A percentile compares a stretch with the other conserved stretches of the same genome.
Evolutionary conservation across 2,113 vertebrate genomes (phyloP).

Genomic region (Montifringilla adamsi): DNA sequence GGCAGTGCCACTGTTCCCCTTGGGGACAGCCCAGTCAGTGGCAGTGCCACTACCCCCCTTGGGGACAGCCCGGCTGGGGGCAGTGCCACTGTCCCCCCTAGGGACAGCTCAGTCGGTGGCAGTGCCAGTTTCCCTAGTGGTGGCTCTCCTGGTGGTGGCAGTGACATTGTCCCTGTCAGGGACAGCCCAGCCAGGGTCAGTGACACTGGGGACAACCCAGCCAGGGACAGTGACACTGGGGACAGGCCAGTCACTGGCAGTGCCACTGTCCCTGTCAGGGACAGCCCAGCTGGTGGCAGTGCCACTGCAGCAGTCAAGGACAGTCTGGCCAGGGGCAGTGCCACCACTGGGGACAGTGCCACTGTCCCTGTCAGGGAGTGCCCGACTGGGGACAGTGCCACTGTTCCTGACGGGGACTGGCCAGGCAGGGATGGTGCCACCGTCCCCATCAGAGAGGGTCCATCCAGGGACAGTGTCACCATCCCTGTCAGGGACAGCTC

Average conservation of each 20-base stretch:
- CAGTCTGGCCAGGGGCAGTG: background rate
- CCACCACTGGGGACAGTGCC: background rate
- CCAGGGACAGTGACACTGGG: too few relatives aligned
- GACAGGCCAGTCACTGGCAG: background rate
- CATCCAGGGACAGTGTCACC: background rate
- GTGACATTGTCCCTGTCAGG: background rate
- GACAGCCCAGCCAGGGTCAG: background rate
- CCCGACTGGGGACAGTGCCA: background rate
- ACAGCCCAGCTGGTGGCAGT: background rate
- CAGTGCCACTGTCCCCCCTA: background rate
- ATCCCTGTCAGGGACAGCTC: background rate
- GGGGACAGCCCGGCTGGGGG: background rate
- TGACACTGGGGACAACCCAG: too few relatives aligned
- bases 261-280: background rate
- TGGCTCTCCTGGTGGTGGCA: too few relatives aligned
- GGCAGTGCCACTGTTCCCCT: background rate
- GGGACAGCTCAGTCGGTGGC: background rate
- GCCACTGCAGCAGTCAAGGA: background rate
- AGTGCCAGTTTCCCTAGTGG: background rate
- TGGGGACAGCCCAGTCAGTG: background rate
- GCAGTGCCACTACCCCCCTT: background rate
- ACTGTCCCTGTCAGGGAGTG: fast-evolving
- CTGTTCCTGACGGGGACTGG: too few relatives aligned
- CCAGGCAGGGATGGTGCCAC: too few relatives aligned
- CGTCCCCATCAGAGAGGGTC: too few relatives aligned